Conservation (phyloP, 2,113 vertebrate species). For the Cyanoderma ruficeps region DNA sequence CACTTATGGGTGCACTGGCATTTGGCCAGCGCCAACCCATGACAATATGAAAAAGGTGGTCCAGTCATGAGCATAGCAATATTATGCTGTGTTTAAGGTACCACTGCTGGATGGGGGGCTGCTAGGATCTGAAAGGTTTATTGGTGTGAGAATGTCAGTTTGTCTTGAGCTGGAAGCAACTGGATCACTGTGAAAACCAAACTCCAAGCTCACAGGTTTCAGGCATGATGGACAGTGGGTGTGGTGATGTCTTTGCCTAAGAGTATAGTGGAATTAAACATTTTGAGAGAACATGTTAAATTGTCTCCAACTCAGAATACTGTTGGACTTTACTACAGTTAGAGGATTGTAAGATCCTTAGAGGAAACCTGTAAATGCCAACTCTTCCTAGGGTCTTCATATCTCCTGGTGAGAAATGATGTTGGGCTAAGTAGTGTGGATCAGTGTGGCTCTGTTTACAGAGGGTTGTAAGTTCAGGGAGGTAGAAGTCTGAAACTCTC, state of each 20-base stretch:
- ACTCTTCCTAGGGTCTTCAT: fast-evolving
- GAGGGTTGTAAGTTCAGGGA: background rate
- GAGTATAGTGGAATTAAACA: background rate
- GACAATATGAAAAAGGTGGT: background rate
- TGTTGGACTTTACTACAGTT: background rate
- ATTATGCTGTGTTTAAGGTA: background rate
- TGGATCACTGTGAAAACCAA: background rate
- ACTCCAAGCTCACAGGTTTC: background rate
- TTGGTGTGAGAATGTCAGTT: background rate
- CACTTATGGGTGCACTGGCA: too few species aligned
- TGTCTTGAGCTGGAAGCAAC: background rate
- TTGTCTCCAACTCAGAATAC: background rate
- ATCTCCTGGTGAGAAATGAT: background rate
- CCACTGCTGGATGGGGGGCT: background rate
- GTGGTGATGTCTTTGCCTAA: background rate
- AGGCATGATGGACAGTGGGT: fast-evolving
- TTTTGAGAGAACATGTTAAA: background rate
- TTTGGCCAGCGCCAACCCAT: too few species aligned
- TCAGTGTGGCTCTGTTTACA: background rate
- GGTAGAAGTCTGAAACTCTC: background rate
- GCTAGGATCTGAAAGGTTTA: background rate
- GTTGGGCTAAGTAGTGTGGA: background rate
- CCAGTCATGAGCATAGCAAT: too few species aligned
- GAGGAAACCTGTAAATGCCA: background rate
- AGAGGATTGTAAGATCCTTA: background rate